Base-by-base conservation (phyloP, 2,888 invertebrate genomes). In the Alloscopus bannaensis region DNA sequence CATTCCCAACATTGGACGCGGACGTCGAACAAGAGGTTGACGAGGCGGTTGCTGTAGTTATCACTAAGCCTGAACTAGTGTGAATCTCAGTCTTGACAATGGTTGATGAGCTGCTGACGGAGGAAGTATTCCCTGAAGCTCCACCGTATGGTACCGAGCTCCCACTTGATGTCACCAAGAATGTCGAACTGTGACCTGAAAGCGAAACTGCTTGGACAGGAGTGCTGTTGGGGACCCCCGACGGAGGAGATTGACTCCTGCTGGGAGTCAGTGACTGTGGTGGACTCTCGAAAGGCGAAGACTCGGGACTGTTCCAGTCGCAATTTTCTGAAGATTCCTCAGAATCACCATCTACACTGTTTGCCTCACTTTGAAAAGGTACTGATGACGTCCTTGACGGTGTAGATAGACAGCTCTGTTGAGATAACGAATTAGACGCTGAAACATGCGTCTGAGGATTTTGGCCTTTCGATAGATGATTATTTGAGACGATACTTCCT, bases 241-340 rank as follows among this genome's bases (percentile, higher is more conserved):
- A 75, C 22, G 79, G 81, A 18, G 94, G 94, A 66, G 93, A 93
- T 40, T 91, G 91, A 66, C 93, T 91, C 86, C 94, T 91, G 86
- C 94, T 94, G 87, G 87, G 87, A 29, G 87, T 87, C 57, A 87
- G 83, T 20, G 87, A 88, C 83, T 93, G 94, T 80, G 93, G 92
- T 57, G 95, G 94, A 45, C 86, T 86, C 64, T 84, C 85, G 64
- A 85, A 86, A 3, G 86, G 86, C 55, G 95, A 94, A 66, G 93
- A 92, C 86, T 92, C 91, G 84, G 92, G 92, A 87, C 92, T 93
- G 87, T 93, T 91, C 81, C 82, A 84, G 55, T 71, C 75, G 22
- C 77, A 82, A 26, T 83, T 80, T 66, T 82, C 82, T 22, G 81
- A 82, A 11, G 83, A 83, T 40, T 83, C 81, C 59, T 82, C 82